These are phyloP conservation scores for Andricus curvator DNA, from an alignment of 2,888 invertebrate species.

Conservation along the genomic window DNA sequence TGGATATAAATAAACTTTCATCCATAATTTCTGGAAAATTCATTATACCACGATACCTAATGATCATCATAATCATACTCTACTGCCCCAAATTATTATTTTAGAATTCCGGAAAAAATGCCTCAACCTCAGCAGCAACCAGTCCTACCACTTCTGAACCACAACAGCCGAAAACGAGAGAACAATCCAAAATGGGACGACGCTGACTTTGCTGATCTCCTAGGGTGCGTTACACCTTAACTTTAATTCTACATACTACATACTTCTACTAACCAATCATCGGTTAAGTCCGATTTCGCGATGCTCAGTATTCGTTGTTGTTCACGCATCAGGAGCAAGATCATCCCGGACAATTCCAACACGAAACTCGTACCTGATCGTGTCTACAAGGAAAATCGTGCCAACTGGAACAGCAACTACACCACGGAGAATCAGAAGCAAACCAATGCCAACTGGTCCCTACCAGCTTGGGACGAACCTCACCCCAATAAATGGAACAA, in stretches of 20 bases:
- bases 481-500: slow-evolving; percentile 66
- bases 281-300: slow-evolving; percentile 32
- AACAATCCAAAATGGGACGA: slow-evolving; percentile 68
- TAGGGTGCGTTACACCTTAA: slow-evolving; percentile 81
- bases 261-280: slow-evolving; percentile 28
- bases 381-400: slow-evolving; percentile 78
- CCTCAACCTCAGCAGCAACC: slow-evolving; percentile 72
- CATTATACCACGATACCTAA: too few relatives aligned
- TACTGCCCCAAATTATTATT: slow-evolving; percentile 2
- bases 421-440: slow-evolving; percentile 66
- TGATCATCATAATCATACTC: too few relatives aligned
- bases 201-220: slow-evolving; percentile 85
- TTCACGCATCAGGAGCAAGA: slow-evolving; percentile 66
- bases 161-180: slow-evolving; percentile 72
- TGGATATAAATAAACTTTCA: too few relatives aligned
- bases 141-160: slow-evolving; percentile 74
- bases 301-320: slow-evolving; percentile 41
- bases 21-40: too few relatives aligned
- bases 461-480: slow-evolving; percentile 72
- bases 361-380: slow-evolving; percentile 71
- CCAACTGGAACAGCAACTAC: slow-evolving; percentile 79
- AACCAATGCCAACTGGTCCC: slow-evolving; percentile 69
- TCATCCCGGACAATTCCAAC: slow-evolving; percentile 67
- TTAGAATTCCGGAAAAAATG: slow-evolving; percentile 61
- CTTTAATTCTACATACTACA: slow-evolving; percentile 34